Conservation (phyloP, 2,113 vertebrate genomes). For the Meles meles region DNA sequence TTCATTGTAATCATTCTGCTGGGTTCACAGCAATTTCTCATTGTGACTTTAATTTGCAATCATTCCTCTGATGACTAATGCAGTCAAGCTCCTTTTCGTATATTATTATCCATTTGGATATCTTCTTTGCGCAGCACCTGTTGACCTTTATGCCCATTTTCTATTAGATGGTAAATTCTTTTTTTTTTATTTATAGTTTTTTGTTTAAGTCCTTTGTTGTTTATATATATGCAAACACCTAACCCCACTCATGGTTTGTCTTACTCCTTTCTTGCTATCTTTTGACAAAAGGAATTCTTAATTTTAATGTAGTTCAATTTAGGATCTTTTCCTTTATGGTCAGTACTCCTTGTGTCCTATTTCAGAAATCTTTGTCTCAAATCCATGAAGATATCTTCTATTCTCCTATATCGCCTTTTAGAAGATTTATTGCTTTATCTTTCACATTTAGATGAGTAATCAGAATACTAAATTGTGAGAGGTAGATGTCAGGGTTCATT, state of each 20-base stretch:
- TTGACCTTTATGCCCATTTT: neutral
- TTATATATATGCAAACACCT: neutral
- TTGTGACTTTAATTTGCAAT: neutral
- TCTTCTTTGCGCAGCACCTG: neutral
- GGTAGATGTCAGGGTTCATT: neutral
- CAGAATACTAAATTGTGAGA: neutral
- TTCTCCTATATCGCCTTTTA: neutral
- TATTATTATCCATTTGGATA: neutral
- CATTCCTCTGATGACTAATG: neutral
- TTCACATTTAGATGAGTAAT: neutral
- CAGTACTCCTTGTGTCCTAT: neutral
- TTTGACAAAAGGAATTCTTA: neutral
- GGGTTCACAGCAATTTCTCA: neutral
- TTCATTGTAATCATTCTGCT: neutral
- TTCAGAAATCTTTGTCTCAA: constrained; percentile 2
- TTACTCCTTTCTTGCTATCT: neutral
- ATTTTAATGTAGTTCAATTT: neutral
- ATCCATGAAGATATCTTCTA: neutral
- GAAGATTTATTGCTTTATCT: neutral
- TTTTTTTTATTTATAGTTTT: neutral
- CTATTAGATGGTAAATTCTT: neutral
- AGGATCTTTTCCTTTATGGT: neutral
- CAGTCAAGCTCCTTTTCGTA: neutral
- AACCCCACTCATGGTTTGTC: neutral
- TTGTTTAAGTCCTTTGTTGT: neutral